A percentile compares a stretch with the other conserved stretches of the same genome.
These are phyloP conservation scores for Diglossa cyanea DNA, from an alignment of 2,797 vertebrate species.

Conservation along the genomic window DNA sequence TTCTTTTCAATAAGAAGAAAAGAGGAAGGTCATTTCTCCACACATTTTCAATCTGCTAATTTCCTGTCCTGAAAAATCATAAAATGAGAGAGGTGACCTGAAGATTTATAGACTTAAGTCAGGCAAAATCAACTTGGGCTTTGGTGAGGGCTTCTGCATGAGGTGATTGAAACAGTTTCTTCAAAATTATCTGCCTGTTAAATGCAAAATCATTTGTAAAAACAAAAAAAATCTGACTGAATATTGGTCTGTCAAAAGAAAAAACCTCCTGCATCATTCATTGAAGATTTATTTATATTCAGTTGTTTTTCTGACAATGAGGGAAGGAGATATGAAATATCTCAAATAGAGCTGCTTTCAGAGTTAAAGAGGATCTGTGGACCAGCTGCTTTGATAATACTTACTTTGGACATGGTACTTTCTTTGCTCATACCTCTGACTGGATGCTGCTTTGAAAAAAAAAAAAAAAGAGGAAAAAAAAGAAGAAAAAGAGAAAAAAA, in stretches of 20 bases:
- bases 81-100: neutral
- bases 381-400: neutral
- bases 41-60: neutral
- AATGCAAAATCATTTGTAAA: neutral
- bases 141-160: neutral
- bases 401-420: neutral
- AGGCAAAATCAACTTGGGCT: neutral
- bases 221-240: neutral
- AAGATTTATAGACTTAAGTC: neutral
- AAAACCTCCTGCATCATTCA: neutral
- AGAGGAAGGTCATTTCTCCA: neutral
- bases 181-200: neutral
- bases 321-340: neutral
- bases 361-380: neutral
- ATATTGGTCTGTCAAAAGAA: neutral
- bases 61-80: neutral
- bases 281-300: neutral
- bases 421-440: neutral
- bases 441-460: neutral
- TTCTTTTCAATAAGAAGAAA: neutral
- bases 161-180: neutral
- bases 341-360: neutral
- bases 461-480: rapidly evolving
- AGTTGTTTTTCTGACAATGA: neutral
- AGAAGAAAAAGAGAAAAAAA: rapidly evolving